Evolutionary conservation across 1,140 invertebrate genomes (phyloP).

Genomic region (Aleiodes sp.): DNA sequence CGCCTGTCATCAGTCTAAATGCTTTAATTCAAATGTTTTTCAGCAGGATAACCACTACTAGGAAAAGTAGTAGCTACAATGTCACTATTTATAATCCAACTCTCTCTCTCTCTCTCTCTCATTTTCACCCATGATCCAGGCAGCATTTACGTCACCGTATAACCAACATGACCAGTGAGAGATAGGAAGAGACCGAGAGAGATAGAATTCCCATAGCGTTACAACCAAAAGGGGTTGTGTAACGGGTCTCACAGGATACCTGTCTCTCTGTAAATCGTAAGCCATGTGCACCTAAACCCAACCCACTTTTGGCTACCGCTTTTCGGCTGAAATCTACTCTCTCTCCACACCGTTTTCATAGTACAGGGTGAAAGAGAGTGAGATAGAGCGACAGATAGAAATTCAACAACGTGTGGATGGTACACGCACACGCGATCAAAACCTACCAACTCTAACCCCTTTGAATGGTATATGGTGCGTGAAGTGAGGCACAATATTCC

Average conservation of each 20-base stretch:
- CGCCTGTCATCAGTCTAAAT: background rate
- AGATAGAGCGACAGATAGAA: background rate
- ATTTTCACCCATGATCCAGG: background rate
- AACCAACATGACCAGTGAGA: background rate
- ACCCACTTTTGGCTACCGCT: conserved; percentile 28
- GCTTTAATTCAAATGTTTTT: background rate
- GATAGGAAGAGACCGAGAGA: no score
- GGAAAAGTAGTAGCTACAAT: background rate
- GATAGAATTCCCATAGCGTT: background rate
- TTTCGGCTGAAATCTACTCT: background rate
- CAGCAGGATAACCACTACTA: background rate
- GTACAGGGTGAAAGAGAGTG: background rate
- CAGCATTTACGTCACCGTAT: conserved; percentile 5
- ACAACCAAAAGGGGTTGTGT: background rate
- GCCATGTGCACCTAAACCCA: conserved; percentile 36
- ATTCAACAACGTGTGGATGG: background rate
- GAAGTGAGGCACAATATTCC: conserved; percentile 32
- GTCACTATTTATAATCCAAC: background rate
- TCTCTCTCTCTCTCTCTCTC: background rate
- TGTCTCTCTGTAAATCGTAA: conserved; percentile 41
- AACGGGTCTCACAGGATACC: conserved; percentile 34
- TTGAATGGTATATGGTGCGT: conserved; percentile 28
- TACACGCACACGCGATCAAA: conserved; percentile 34
- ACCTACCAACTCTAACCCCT: conserved; percentile 2
- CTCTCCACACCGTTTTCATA: background rate